Evolutionary conservation across 2,797 vertebrate genomes (phyloP).

Genomic region (Hypotaenidia okinawae): DNA sequence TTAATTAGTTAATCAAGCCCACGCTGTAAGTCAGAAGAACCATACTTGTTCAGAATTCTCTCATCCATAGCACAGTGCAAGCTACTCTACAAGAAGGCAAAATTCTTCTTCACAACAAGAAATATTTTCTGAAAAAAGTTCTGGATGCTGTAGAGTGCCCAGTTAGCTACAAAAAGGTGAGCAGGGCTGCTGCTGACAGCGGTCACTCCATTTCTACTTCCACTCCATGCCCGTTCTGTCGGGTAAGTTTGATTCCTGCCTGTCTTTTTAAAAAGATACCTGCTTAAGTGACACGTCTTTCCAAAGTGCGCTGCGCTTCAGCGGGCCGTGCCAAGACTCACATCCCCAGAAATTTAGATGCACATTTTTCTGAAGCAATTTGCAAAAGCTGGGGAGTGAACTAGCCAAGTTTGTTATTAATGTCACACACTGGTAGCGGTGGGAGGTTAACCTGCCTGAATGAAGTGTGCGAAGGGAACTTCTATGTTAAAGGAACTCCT

Average conservation of each 20-base stretch:
- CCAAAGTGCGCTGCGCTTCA: neutral
- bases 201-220: neutral
- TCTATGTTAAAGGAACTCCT: neutral
- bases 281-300: neutral
- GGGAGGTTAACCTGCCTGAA: constrained; percentile 16
- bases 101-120: neutral
- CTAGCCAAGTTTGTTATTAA: neutral
- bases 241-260: neutral
- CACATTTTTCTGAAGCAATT: neutral
- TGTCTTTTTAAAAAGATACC: neutral
- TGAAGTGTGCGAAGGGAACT: neutral
- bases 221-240: neutral
- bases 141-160: neutral
- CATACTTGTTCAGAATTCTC: neutral
- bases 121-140: neutral
- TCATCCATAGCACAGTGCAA: neutral
- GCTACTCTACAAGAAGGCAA: neutral
- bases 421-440: neutral
- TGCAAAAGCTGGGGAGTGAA: neutral
- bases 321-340: neutral
- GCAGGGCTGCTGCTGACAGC: neutral
- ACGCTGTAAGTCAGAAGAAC: neutral
- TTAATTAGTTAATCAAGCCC: neutral
- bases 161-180: neutral
- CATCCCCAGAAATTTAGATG: neutral